Base-by-base conservation (phyloP, 2,113 vertebrate species). In the Equus quagga region DNA sequence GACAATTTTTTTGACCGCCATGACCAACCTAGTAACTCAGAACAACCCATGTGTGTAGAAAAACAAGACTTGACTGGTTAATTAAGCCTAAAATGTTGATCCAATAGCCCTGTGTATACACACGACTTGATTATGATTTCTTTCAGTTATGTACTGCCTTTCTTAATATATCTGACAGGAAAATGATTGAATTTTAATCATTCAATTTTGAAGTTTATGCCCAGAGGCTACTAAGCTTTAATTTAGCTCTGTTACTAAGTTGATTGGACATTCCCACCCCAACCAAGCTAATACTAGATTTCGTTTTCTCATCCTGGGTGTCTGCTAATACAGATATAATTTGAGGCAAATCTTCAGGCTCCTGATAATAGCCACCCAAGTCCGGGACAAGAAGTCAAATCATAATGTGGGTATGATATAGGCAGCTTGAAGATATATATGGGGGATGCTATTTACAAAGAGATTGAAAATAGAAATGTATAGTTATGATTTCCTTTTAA, bases 131-230 rank as follows among this genome's bases (percentile, higher is more conserved):
- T 78, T 97, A 95, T 96, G 51, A 96, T 94, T 97, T 96, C 4
- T 60, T 95, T 86, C 33, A n/a, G n/a, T 92, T 94, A 95, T 81
- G 64, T 65, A 67, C 36, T 84, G 33, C 31, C 41, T 93, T 96
- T 94, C 70, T 96, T 94, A 95, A 94, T 94, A 83, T 72, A 82
- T 79, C 41, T 95, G 70, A 94, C 41, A 94, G 58, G 31, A 96
- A 96, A 87, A 31, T 94, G 62, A 96, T 90, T 96, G 46, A 62
- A 95, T 95, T 95, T 97, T 96, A 97, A 95, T 98, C 90, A 96
- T 84, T 92, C 79, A 84, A 46, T 92, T 97, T 96, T 84, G 94
- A 94, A 92, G 10, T 94, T 84, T 96, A 94, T 95, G 18, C 44
- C 64, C 58, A 96, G 54, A 78, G 54, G 44, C 51, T 62, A 21